Evolutionary conservation across 2,113 vertebrate species (phyloP).

Genomic region (Fregata magnificens): DNA sequence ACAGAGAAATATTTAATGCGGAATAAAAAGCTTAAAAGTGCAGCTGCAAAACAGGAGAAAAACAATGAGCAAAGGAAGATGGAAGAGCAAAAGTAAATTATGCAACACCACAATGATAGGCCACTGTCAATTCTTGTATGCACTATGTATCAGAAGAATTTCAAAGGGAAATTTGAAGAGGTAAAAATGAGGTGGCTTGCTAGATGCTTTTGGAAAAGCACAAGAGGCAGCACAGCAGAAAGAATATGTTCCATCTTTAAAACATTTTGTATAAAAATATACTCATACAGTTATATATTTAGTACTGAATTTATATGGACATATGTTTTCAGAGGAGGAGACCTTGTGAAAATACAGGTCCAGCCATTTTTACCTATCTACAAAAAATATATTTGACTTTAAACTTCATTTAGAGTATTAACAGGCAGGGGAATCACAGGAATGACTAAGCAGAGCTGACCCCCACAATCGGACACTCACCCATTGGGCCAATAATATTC

Average conservation of each 20-base stretch:
- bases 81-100: not conserved
- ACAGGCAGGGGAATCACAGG: not conserved
- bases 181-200: not conserved
- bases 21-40: not conserved
- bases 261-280: not conserved
- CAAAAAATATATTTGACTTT: not conserved
- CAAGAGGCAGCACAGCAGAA: not conserved
- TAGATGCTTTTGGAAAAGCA: not conserved
- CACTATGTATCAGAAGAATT: not conserved
- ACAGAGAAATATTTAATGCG: not conserved
- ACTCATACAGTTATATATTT: not conserved
- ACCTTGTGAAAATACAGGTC: not conserved
- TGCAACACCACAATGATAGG: rapidly evolving
- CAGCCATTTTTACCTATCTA: not conserved
- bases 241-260: not conserved
- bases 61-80: not conserved
- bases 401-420: not conserved
- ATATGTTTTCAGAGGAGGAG: not conserved
- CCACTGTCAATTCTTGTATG: not conserved
- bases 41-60: not conserved
- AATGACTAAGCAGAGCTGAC: not conserved
- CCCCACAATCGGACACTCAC: rapidly evolving
- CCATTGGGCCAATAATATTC: not conserved
- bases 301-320: not conserved
- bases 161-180: not conserved